Evolutionary conservation across 2,888 invertebrate genomes (phyloP), one percentile per base, ranked within the genome.

Genomic region (Thereva nobilitata): DNA sequence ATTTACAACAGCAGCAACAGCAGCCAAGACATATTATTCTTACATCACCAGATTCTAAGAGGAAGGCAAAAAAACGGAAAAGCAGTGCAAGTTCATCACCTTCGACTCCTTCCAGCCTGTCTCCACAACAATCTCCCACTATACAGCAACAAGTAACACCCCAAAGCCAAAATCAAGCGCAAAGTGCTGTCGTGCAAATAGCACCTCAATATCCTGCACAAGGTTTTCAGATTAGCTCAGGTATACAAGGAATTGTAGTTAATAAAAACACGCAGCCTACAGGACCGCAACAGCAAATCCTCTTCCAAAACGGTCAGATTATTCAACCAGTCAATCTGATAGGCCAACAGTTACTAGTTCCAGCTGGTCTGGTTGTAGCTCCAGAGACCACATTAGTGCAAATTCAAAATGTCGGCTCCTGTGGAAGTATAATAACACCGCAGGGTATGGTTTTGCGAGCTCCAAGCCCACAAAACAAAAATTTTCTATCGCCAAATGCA

Each of bases 291-390:
- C 82, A 81, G 72, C 72, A 72, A 54, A 75, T 80, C 53, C 70
- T 80, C 50, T 76, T 81, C 12, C 81, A 81, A 71, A 81, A 81
- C 64, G 80, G 81, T 0, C 87, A 91, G 76, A 90, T 92, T 78
- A 82, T 92, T 50, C 93, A 93, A 76, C 93, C 93, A 0, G 90
- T 93, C 41, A 92, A 92, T 81, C 81, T 93, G 70, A 85, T 92
- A 68, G 91, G 67, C 41, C 93, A 92, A 76, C 93, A 93, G 75
- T 89, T 93, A 73, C 87, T 93, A 63, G 88, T 93, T 66, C 92
- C 92, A 8, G 91, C 92, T 72, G 90, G 92, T 1, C 88, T 93
- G 87, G 89, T 93, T 0, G 90, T 93, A 90, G 88, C 90, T 7
- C 88, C 91, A 0, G 88, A 92, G 0, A 88, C 92, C 0, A 90